phyloP scores from a whole-genome alignment of 2,113 vertebrate genomes.

The Leptosomus discolor region DNA sequence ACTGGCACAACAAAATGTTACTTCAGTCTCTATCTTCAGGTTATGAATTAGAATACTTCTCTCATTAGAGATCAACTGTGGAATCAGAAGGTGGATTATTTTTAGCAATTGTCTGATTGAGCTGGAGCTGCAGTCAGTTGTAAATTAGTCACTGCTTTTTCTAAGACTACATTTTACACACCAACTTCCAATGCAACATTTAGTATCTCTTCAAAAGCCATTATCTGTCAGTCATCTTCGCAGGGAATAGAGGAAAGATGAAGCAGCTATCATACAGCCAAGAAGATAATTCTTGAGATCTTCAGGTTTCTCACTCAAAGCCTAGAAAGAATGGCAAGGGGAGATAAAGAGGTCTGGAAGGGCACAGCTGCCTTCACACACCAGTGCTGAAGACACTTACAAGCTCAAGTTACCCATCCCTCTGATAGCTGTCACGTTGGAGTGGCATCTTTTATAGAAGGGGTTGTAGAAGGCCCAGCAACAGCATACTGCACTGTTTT shows the following conservation, averaged over 20 bases:
- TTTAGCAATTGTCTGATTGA: not conserved
- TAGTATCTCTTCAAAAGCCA: not conserved
- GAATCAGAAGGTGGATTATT: not conserved
- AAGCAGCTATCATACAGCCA: not conserved
- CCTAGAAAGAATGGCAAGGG: not conserved
- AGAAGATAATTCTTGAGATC: not conserved
- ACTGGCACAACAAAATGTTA: not conserved
- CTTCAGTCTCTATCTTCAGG: not conserved
- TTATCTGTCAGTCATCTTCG: not conserved
- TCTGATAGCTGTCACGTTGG: not conserved
- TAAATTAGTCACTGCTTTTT: not conserved
- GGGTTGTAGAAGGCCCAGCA: fast-evolving
- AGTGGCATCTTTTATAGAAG: not conserved
- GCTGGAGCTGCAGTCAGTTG: not conserved
- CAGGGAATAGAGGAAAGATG: not conserved
- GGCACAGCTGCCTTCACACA: not conserved
- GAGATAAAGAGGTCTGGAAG: not conserved
- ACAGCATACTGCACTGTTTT: fast-evolving
- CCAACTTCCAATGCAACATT: not conserved
- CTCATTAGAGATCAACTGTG: not conserved
- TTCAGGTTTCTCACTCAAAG: not conserved
- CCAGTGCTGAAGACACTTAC: not conserved
- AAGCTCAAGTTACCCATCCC: not conserved
- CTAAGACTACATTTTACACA: not conserved
- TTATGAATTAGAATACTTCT: not conserved